Base-by-base conservation (phyloP, 2,113 vertebrate species). In the Cyprinus carpio region DNA sequence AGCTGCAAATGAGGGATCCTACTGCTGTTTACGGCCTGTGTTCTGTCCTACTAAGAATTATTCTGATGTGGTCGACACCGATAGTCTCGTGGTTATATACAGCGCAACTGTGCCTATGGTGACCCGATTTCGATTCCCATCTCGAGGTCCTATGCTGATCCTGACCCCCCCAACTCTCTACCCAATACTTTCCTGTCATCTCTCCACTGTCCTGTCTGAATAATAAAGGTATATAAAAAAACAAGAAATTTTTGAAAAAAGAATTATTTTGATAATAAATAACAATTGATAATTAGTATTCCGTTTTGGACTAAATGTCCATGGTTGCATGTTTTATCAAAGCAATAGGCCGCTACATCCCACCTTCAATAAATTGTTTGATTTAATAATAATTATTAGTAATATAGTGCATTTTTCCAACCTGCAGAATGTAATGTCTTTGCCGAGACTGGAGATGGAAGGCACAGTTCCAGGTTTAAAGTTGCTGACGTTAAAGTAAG, bases 401-500 rank as follows among this genome's bases (percentile, higher is more conserved):
- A 71, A 71, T 40, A 71, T 12, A 40, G 20, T n/a, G 20, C 1
- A 2, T 72, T 40, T 54, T 18, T 54, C 89, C 93, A 94, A 99
- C 98, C 98, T 95, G 96, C 97, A 99, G 84, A 98, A 90, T 11
- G 93, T 93, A 92, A 98, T 90, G n/a, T 96, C 92, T 34, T 92
- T 92, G n/a, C 90, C 92, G 62, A 81, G 90, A 51, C 62, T 16
- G 0, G 96, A 95, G 90, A 89, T 93, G 51, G 93, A 91, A 2
- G 98, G 97, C 43, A 94, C 93, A 0, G 96, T 97, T 29, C 96
- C 97, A 2, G 93, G 89, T 89, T 96, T 96, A 83, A 99, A 96
- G 85, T 97, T 94, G 72, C 96, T 97, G 90, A 98, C 94, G 1
- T 99, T 99, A 93, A 99, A 99, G 91, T 97, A 96, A 78, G 98